Base-by-base conservation (phyloP, 2,888 invertebrate genomes). In the Drosophila mettleri region DNA sequence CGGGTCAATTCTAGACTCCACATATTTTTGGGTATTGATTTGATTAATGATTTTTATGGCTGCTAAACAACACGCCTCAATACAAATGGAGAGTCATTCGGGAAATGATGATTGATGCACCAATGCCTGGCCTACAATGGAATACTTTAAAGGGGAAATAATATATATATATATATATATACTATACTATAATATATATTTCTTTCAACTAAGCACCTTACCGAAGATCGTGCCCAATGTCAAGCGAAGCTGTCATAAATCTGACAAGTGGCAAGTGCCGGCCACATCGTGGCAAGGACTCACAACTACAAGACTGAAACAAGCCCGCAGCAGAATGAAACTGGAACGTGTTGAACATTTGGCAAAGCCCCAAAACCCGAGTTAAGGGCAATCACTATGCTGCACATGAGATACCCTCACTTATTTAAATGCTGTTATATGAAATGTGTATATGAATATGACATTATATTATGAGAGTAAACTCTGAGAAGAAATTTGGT, bases 301-400 rank as follows among this genome's bases (percentile, higher is more conserved):
- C 55, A 38, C 38, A 31, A 59, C 33, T 10, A n/a, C 10, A 7
- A 12, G 24, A 16, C 38, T 6, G 63, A 46, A 46, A 43, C 36
- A 49, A 38, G 38, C 59, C 39, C 49, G 24, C 48, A 54, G 14
- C 31, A 58, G 72, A 81, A 60, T 51, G 49, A n/a, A 76, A 68
- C 54, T 66, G 74, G 66, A 69, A 88, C 86, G 80, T 88, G 83
- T 86, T 86, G 69, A 80, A 65, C 78, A 72, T 74, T 88, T 88
- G 88, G 70, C 88, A 71, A 58, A 45, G 59, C 46, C 63, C 65
- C 85, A 87, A 67, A 39, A 68, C 53, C 38, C 14, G 55, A 39
- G 31, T 33, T 20, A 22, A 48, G 49, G 36, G 45, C 61, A 34
- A 43, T 14, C 22, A 27, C 14, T 4, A 34, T n/a, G 41, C 36